phyloP scores from a whole-genome alignment of 2,797 vertebrate species.

The Salmo trutta region DNA sequence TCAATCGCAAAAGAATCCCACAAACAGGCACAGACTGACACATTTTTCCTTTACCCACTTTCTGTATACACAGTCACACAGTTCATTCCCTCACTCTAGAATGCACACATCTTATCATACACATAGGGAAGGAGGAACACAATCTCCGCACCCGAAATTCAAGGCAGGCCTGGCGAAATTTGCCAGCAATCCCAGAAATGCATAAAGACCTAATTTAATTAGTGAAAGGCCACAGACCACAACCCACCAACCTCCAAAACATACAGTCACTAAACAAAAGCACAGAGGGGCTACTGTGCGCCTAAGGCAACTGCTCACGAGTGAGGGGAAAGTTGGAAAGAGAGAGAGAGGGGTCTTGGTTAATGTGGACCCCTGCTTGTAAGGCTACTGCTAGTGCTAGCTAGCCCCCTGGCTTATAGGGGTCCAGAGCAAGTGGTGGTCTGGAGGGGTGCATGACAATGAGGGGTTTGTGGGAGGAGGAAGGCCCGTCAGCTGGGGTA shows the following conservation, averaged over 20 bases:
- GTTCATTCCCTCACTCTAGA: background rate
- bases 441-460: constrained; percentile 63
- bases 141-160: background rate
- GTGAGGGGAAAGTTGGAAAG: constrained; percentile 17
- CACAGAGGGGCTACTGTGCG: constrained; percentile 63
- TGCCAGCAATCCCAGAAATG: background rate
- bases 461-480: constrained; percentile 68
- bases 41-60: background rate
- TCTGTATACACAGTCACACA: background rate
- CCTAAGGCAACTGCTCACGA: constrained; percentile 21
- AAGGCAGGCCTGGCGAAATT: background rate
- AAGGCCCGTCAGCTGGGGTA: constrained; percentile 63
- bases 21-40: background rate
- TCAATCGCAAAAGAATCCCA: background rate
- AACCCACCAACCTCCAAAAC: constrained; percentile 30
- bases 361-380: constrained; percentile 35
- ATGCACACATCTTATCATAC: background rate
- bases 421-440: constrained; percentile 40
- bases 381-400: constrained; percentile 11
- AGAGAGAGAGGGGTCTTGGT: constrained; percentile 30
- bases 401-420: constrained; percentile 50
- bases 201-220: constrained; percentile 45
- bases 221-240: constrained; percentile 14
- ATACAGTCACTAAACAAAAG: constrained; percentile 43
- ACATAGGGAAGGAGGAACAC: background rate